Base-by-base conservation (phyloP, 2,888 invertebrate genomes). In the Eupithecia abbreviata region DNA sequence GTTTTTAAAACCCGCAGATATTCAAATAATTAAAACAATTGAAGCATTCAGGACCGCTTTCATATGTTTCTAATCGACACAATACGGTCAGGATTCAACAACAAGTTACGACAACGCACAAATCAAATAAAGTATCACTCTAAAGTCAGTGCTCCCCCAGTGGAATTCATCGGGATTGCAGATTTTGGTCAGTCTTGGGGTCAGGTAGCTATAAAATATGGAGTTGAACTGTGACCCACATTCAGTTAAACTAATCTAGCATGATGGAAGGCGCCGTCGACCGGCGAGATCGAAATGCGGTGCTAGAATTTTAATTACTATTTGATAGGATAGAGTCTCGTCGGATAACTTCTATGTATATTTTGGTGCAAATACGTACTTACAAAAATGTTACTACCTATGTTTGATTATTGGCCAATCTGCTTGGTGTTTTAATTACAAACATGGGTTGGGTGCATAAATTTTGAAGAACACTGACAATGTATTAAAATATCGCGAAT, bases 301-400 rank as follows among this genome's bases (percentile, higher is more conserved):
- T 85, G 85, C 85, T 90, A 88, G 86, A 92, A 90, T 90, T 90
- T 90, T 90, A 91, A 91, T 90, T 88, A 86, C 85, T 84, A 83
- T 88, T 88, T 84, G 81, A 86, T 85, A 83, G 82, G 80, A 81
- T 84, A 78, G 80, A 82, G 73, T 82, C 74, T 75, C 79, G 75
- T 62, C 62, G 12, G 45, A 72, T 69, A 71, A 74, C 71, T 76
- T 71, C 49, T 72, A 76, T 30, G 30, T 30, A 30, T 77, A 75
- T 71, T 72, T 80, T 71, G 51, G n/a, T 45, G 30, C 68, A 30
- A 15, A 62, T 41, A 15, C 0, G 12, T 62, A 65, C 0, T 6
- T 41, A 41, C 2, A 5, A 5, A 5, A 15, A 62, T 10, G 18
- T n/a, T 18, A 30, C n/a, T 10, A 10, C 10, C 7, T 30, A 2